Conservation (phyloP, 2,797 vertebrate species). For the Bryconaethiops microstoma region DNA sequence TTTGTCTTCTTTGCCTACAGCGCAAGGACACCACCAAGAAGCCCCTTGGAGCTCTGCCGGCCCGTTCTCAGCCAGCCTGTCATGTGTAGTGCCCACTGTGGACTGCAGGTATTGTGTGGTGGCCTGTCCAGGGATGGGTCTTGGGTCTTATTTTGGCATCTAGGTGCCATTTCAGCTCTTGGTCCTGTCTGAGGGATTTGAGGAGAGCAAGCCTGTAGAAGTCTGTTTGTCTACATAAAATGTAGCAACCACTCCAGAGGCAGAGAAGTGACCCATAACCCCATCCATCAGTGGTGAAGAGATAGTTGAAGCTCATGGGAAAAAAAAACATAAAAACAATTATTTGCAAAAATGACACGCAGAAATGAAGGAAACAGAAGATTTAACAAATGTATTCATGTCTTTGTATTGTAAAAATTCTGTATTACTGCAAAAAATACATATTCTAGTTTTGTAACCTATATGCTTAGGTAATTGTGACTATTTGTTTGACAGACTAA, state of each 20-base stretch:
- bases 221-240: slow-evolving; percentile 16
- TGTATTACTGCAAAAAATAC: neutral
- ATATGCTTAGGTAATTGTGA: neutral
- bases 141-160: slow-evolving; percentile 17
- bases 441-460: neutral
- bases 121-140: slow-evolving; percentile 12
- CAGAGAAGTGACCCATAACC: slow-evolving; percentile 18
- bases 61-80: slow-evolving; percentile 73
- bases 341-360: neutral
- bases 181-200: slow-evolving; percentile 8
- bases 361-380: neutral
- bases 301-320: neutral
- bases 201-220: neutral
- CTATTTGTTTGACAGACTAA: neutral
- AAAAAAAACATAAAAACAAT: neutral
- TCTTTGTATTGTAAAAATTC: neutral
- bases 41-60: slow-evolving; percentile 76
- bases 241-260: slow-evolving; percentile 13
- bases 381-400: neutral
- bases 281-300: neutral
- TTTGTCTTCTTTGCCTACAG: slow-evolving; percentile 90
- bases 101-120: slow-evolving; percentile 48
- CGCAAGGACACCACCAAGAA: slow-evolving; percentile 81
- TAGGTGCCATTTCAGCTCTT: slow-evolving; percentile 15
- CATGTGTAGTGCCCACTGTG: slow-evolving; percentile 69